Evolutionary conservation across 2,888 invertebrate species (phyloP).

Genomic region (Amphiduros pacificus): DNA sequence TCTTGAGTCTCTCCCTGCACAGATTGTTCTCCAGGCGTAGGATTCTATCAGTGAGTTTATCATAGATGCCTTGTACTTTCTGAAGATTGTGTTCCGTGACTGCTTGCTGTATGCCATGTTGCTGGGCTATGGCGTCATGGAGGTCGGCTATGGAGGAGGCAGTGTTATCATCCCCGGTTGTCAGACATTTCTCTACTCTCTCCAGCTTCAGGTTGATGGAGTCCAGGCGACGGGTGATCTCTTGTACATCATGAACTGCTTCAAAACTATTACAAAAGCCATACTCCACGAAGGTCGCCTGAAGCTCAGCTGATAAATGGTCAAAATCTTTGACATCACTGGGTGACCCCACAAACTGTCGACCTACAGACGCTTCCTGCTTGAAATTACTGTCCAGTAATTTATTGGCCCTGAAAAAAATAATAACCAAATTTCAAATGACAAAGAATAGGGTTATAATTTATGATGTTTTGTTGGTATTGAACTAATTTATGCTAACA

Average conservation of each 20-base stretch:
- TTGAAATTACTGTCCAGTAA: too few species aligned
- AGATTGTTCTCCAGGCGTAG: slow-evolving; percentile 6
- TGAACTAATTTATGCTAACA: too few species aligned
- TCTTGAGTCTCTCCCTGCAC: slow-evolving; percentile 6
- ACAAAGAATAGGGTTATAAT: too few species aligned
- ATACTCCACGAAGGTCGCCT: slow-evolving; percentile 25
- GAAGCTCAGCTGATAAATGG: slow-evolving; percentile 26
- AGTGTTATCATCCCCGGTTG: neutral
- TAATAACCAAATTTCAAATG: too few species aligned
- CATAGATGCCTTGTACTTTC: slow-evolving; percentile 13
- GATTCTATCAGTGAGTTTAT: neutral
- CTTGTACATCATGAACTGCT: slow-evolving; percentile 21
- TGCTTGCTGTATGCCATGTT: slow-evolving; percentile 23
- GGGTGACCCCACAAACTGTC: neutral
- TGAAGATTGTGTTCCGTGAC: slow-evolving; percentile 20
- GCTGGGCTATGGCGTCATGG: slow-evolving; percentile 15
- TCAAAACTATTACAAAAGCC: slow-evolving; percentile 24
- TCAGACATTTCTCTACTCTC: slow-evolving; percentile 10
- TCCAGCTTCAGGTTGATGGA: slow-evolving; percentile 9
- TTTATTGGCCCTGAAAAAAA: too few species aligned
- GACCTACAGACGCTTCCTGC: neutral
- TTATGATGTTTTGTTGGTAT: too few species aligned
- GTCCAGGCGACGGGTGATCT: slow-evolving; percentile 18
- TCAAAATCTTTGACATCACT: slow-evolving; percentile 8
- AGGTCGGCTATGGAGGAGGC: slow-evolving; percentile 13